Base-by-base conservation (phyloP, 2,113 vertebrate species). In the Pseudorasbora parva region DNA sequence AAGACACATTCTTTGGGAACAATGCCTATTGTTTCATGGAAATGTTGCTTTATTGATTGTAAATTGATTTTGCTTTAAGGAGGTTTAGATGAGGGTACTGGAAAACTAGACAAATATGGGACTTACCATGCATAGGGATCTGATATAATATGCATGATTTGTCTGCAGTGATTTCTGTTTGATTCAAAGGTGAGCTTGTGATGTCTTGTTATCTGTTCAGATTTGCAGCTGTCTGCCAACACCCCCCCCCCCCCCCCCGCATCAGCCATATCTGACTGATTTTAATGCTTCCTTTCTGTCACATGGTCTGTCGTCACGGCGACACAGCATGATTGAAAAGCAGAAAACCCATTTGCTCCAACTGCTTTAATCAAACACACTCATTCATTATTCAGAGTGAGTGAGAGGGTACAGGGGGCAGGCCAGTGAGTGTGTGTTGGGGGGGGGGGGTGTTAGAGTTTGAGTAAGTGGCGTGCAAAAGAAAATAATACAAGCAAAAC, bases 381-480 rank as follows among this genome's bases (percentile, higher is more conserved):
- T 72, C 87, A 92, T 93, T 87, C 87, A 93, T 94, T 93, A 94
- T 94, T 94, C 91, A 93, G 85, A 21, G n/a, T 64, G 87, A 86
- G 59, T 25, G 43, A 89, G 91, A 91, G 90, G 90, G 89, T 87
- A 21, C 51, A 60, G 74, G 37, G 69, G 62, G 62, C 64, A 62
- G 71, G 83, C 85, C 85, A 27, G 84, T 85, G 79, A 23, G 79
- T 74, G 47, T 37, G 23, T 80, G 54, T 64, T 66, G 72, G 37
- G 73, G 68, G 51, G 56, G 78, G 74, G 2, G 5, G n/a, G 43
- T 78, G 49, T 19, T 51, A 23, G 4, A 71, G 71, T 59, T 54
- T 69, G n/a, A 71, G 69, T 69, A 15, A 37, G 17, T 47, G 41
- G n/a, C n/a, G n/a, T n/a, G n/a, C n/a, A n/a, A n/a, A 30, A 60